Evolutionary conservation across 2,888 invertebrate species (phyloP), one percentile per base, ranked within the genome.

Genomic region (Catocala sponsa): DNA sequence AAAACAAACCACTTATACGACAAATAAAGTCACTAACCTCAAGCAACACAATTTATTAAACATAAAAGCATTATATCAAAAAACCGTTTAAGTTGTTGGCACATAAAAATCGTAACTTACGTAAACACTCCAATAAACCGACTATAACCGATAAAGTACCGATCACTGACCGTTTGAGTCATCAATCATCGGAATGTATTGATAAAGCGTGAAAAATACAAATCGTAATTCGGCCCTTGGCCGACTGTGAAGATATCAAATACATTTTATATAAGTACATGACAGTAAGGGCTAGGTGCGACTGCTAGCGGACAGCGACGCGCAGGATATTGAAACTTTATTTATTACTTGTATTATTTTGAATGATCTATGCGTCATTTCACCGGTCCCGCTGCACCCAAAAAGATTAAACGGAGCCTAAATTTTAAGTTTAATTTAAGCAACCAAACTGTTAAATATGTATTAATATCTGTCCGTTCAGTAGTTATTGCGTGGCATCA

Each of bases 141-240:
- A 56, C 48, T 32, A 58, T 55, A 60, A 55, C 60, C 55, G 68
- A 78, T 76, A 76, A 38, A 63, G 52, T 13, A 11, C 35, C 50
- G 68, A 70, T 41, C 72, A 70, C 11, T 73, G 80, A 77, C 71
- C 82, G 63, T 46, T 50, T 47, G 32, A 61, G 65, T 56, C 70
- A 78, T 82, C 70, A 84, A 77, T 84, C 71, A 80, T 71, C 61
- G 55, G 49, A 49, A 58, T 62, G 72, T 66, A 59, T 79, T 67
- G 80, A 72, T 83, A 80, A 68, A 65, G 68, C 55, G 65, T 79
- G 73, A 84, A 83, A 83, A 84, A 81, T 80, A 78, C 72, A 77
- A 81, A 78, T 73, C 71, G 74, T 78, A 79, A 81, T 76, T 78
- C 80, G 80, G 78, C 73, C 81, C 81, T 81, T 80, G 79, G 75